Evolutionary conservation across 1,140 invertebrate genomes (phyloP).

Genomic region (Drosophila pruinosa): DNA sequence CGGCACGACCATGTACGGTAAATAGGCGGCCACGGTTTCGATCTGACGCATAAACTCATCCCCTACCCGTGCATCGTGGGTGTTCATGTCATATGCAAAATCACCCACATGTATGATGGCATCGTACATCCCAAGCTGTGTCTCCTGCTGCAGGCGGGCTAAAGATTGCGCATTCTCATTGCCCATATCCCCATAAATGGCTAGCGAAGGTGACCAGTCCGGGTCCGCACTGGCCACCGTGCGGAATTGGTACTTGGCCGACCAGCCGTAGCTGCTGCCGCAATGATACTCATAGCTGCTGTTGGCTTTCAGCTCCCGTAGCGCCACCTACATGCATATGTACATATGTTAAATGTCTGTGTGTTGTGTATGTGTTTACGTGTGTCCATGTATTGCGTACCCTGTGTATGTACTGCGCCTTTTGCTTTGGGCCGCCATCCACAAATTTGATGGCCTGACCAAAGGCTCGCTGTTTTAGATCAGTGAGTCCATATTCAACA

Average conservation of each 20-base stretch:
- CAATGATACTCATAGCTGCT: slow-evolving; percentile 91
- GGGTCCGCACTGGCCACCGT: slow-evolving; percentile 85
- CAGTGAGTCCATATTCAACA: slow-evolving; percentile 83
- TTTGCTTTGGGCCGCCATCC: slow-evolving; percentile 89
- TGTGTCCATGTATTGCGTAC: slow-evolving; percentile 83
- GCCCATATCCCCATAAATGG: slow-evolving; percentile 96
- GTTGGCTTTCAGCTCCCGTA: slow-evolving; percentile 85
- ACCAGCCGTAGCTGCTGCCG: slow-evolving; percentile 92
- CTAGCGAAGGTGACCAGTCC: slow-evolving; percentile 91
- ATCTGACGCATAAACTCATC: slow-evolving; percentile 97
- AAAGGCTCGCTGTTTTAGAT: slow-evolving; percentile 84
- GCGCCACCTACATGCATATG: slow-evolving; percentile 82
- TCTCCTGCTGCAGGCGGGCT: slow-evolving; percentile 91
- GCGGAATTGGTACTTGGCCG: slow-evolving; percentile 89
- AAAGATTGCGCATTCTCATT: slow-evolving; percentile 94
- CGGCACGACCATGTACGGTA: slow-evolving; percentile 96
- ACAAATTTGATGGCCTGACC: slow-evolving; percentile 88
- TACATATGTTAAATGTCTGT: not conserved
- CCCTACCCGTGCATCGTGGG: slow-evolving; percentile 89
- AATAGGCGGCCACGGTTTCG: slow-evolving; percentile 91
- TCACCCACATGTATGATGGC: slow-evolving; percentile 96
- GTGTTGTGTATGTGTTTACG: not conserved
- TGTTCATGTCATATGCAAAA: slow-evolving; percentile 98
- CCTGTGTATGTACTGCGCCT: slow-evolving; percentile 92
- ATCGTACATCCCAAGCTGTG: slow-evolving; percentile 91